A percentile compares a stretch with the other conserved stretches of the same genome.
Evolutionary conservation across 2,113 vertebrate species (phyloP).

Genomic region (Austrofundulus limnaeus): DNA sequence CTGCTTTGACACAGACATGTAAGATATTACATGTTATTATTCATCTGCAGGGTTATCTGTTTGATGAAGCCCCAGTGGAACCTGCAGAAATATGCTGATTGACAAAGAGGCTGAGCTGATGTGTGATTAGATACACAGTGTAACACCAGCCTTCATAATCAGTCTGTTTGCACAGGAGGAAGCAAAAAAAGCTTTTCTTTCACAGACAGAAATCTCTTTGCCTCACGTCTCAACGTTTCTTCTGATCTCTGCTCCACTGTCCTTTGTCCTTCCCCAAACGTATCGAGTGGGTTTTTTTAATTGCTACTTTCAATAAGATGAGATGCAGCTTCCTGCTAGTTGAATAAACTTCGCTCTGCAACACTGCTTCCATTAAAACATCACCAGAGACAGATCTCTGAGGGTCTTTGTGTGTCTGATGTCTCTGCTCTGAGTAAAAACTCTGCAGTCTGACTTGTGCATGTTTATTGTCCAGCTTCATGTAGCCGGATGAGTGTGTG

Average conservation of each 20-base stretch:
- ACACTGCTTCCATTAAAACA: conserved; percentile 38
- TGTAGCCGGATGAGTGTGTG: conserved; percentile 18
- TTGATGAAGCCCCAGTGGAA: conserved; percentile 37
- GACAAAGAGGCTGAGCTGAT: conserved; percentile 23
- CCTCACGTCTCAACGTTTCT: conserved; percentile 17
- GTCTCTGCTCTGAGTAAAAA: conserved; percentile 4
- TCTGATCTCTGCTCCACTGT: conserved; percentile 21
- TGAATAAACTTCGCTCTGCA: conserved; percentile 36
- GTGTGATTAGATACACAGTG: conserved; percentile 10
- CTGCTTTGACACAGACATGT: conserved; percentile 24
- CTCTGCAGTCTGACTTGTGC: not conserved
- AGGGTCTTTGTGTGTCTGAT: conserved; percentile 1
- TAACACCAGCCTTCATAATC: conserved; percentile 16
- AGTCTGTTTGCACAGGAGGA: conserved; percentile 11
- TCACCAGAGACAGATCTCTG: conserved; percentile 15
- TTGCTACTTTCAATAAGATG: conserved; percentile 46
- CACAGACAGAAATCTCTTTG: conserved; percentile 25
- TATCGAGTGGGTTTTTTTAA: conserved; percentile 38
- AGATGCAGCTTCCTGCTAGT: conserved; percentile 31
- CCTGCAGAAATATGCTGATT: conserved; percentile 2
- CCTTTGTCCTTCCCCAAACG: not conserved
- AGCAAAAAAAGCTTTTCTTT: not conserved
- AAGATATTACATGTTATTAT: conserved; percentile 5
- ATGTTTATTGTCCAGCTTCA: conserved; percentile 6
- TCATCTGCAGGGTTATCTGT: conserved; percentile 18